Evolutionary conservation across 2,113 vertebrate species (phyloP).

Genomic region (Aegithalos caudatus): DNA sequence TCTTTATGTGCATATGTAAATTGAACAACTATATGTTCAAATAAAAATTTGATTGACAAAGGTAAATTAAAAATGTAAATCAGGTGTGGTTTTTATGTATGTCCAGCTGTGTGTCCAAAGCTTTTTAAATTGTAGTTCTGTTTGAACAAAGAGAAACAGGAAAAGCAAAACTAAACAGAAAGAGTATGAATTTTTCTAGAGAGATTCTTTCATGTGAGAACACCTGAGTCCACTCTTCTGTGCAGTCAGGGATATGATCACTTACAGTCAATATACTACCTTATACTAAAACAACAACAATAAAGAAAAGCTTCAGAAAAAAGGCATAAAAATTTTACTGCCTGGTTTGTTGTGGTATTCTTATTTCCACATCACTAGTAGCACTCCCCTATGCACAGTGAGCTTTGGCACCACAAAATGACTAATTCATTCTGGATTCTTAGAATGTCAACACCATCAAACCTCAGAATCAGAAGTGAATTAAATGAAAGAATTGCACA

Average conservation of each 20-base stretch:
- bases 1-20: not conserved
- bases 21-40: not conserved
- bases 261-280: not conserved
- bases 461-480: not conserved
- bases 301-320: not conserved
- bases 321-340: not conserved
- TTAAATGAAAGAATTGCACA: not conserved
- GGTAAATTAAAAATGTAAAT: not conserved
- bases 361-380: not conserved
- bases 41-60: not conserved
- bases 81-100: not conserved
- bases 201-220: not conserved
- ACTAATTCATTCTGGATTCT: conserved; percentile 17
- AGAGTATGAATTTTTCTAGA: not conserved
- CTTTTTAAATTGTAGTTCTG: not conserved
- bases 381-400: not conserved
- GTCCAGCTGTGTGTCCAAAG: not conserved
- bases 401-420: conserved; percentile 17
- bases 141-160: not conserved
- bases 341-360: not conserved
- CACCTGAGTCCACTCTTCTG: not conserved
- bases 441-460: not conserved
- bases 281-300: not conserved
- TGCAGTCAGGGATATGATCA: not conserved
- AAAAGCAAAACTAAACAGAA: not conserved